Percentiles rank a stretch among this genome's conserved stretches.
phyloP scores from a whole-genome alignment of 2,888 invertebrate genomes.

The Sinodicranocentrus sp. region DNA sequence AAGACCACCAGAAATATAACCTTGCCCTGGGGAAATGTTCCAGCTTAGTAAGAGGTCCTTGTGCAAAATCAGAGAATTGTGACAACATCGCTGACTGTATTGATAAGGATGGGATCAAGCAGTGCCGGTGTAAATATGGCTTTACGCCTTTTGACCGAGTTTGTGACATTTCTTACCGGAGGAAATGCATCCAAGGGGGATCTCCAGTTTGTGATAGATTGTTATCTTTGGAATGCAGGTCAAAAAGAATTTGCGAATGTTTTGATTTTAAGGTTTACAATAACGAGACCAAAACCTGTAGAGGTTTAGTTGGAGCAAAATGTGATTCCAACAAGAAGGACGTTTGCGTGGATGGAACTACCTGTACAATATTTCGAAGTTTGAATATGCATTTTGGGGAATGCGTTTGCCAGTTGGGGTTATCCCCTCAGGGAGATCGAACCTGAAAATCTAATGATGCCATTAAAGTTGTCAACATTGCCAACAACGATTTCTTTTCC shows the following conservation, averaged over 20 bases:
- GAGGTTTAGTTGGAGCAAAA: constrained; percentile 28
- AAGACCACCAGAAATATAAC: constrained; percentile 26
- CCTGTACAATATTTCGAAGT: not conserved
- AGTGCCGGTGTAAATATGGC: constrained; percentile 21
- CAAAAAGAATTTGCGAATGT: constrained; percentile 16
- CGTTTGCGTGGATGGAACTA: constrained; percentile 23
- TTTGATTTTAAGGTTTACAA: constrained; percentile 33
- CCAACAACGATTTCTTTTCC: no score
- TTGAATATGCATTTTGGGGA: no score
- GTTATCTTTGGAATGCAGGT: constrained; percentile 11
- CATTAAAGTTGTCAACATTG: no score
- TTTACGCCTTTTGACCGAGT: constrained; percentile 7
- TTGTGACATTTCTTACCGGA: constrained; percentile 14
- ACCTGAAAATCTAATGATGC: no score
- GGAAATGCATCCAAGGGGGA: not conserved
- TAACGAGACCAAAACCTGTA: not conserved
- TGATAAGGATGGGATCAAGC: not conserved
- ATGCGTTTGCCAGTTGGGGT: no score
- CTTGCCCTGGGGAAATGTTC: not conserved
- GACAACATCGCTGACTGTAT: not conserved
- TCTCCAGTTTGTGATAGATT: not conserved
- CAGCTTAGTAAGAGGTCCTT: constrained; percentile 21
- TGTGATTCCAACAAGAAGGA: not conserved
- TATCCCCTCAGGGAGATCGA: no score
- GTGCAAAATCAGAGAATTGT: not conserved